These are phyloP conservation scores for Spongilla lacustris DNA, from an alignment of 37 sponge, comb jelly and placozoan species.

Conservation along the genomic window DNA sequence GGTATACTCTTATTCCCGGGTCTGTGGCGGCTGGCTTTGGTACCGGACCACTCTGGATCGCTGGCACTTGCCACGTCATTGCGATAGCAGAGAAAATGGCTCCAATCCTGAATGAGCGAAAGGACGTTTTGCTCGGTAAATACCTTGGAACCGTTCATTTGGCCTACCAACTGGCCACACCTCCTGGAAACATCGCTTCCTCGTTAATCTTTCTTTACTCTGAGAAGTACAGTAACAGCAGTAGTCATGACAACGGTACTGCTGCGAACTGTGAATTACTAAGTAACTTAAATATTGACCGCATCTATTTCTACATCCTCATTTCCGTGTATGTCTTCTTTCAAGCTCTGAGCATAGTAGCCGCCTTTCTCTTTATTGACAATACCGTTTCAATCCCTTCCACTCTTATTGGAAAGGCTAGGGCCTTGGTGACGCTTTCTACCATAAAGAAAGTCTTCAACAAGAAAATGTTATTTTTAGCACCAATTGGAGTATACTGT, in stretches of 20 bases:
- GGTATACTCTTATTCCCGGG: conserved; percentile 72
- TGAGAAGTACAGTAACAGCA: too few relatives aligned
- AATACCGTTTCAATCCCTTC: too few relatives aligned
- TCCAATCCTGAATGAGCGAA: neutral
- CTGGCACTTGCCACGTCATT: conserved; percentile 29
- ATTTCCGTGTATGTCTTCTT: conserved; percentile 45
- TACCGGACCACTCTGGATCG: conserved; percentile 52
- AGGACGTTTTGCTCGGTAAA: neutral
- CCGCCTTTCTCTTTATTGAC: neutral
- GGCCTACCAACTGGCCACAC: neutral
- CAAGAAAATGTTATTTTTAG: conserved; percentile 24
- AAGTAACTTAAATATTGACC: neutral
- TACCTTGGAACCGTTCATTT: conserved; percentile 32
- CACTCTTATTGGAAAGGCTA: too few relatives aligned
- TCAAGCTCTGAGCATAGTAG: conserved; percentile 6
- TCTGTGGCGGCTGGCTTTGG: conserved; percentile 46
- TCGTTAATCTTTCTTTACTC: conserved; percentile 31
- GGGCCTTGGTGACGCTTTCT: too few relatives aligned
- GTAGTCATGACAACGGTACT: too few relatives aligned
- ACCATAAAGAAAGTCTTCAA: too few relatives aligned
- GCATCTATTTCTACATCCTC: conserved; percentile 13
- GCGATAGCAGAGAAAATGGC: conserved; percentile 25
- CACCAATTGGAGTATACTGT: conserved; percentile 17
- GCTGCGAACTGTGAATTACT: too few relatives aligned
- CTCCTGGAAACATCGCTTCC: conserved; percentile 41